phyloP scores from a whole-genome alignment of 2,797 vertebrate genomes.

The Potorous gilbertii region DNA sequence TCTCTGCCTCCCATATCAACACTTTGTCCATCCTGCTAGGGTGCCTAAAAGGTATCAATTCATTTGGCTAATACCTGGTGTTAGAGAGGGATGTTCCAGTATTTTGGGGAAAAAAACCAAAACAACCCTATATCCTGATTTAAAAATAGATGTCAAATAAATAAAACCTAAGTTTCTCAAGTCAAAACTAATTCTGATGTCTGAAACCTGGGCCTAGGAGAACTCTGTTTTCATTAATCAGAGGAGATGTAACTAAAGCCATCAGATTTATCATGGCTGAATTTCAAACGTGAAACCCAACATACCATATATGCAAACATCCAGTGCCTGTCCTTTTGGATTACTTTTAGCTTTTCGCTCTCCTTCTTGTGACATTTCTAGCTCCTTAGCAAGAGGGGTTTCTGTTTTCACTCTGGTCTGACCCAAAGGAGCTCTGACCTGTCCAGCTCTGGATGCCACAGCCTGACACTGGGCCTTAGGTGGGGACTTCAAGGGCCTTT shows the following conservation, averaged over 20 bases:
- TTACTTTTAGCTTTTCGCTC: conserved; percentile 82
- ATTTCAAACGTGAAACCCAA: conserved; percentile 86
- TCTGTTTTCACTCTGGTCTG: conserved; percentile 59
- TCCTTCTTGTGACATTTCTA: conserved; percentile 79
- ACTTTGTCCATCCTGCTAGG: background rate
- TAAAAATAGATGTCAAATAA: conserved; percentile 80
- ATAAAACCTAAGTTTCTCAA: conserved; percentile 76
- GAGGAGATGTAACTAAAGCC: conserved; percentile 84
- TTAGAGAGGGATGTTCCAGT: background rate
- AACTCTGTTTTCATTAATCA: conserved; percentile 87
- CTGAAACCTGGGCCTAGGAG: conserved; percentile 81
- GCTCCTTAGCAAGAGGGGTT: conserved; percentile 77
- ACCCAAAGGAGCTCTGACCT: conserved; percentile 74
- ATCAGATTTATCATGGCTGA: conserved; percentile 86
- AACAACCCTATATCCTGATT: conserved; percentile 46
- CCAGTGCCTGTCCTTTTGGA: conserved; percentile 82
- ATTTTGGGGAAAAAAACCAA: background rate
- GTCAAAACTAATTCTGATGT: conserved; percentile 83
- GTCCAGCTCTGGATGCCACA: conserved; percentile 56
- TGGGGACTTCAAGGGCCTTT: conserved; percentile 46
- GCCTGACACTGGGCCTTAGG: conserved; percentile 64
- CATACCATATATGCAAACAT: conserved; percentile 79
- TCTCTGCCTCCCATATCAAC: background rate
- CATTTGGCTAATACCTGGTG: background rate
- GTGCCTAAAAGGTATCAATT: background rate